A percentile compares a stretch with the other conserved stretches of the same genome.
These are phyloP conservation scores for Pelosia muscerda DNA, from an alignment of 2,888 invertebrate genomes.

Conservation along the genomic window DNA sequence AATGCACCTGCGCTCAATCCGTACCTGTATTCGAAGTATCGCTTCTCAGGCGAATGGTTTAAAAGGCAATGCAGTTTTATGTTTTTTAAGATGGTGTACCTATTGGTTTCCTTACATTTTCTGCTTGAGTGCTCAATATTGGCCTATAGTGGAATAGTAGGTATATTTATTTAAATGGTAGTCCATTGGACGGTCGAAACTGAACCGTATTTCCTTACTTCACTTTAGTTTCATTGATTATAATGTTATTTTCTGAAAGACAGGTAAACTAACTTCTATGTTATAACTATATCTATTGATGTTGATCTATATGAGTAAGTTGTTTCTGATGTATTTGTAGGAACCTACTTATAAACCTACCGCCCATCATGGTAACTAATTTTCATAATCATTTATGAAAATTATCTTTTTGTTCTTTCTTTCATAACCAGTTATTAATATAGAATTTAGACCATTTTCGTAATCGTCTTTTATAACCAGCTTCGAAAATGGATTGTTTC, in stretches of 20 bases:
- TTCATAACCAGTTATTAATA: no score
- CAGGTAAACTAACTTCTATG: background rate
- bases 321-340: no score
- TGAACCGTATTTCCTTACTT: slow-evolving; percentile 10
- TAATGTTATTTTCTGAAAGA: background rate
- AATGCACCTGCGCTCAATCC: slow-evolving; percentile 18
- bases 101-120: slow-evolving; percentile 35
- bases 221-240: background rate
- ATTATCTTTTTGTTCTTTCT: no score
- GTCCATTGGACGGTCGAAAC: background rate
- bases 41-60: slow-evolving; percentile 38
- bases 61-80: slow-evolving; percentile 54
- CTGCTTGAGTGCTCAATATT: slow-evolving; percentile 23
- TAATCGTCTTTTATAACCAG: no score
- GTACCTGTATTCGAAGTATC: slow-evolving; percentile 34
- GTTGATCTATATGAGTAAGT: no score
- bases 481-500: no score
- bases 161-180: background rate
- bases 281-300: background rate
- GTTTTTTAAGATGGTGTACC: slow-evolving; percentile 29
- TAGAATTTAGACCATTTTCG: no score
- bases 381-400: no score
- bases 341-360: no score
- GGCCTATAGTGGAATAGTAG: slow-evolving; percentile 1
- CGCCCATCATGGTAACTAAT: no score